phyloP scores from a whole-genome alignment of 2,888 invertebrate species.

The Pristionchus mayeri region DNA sequence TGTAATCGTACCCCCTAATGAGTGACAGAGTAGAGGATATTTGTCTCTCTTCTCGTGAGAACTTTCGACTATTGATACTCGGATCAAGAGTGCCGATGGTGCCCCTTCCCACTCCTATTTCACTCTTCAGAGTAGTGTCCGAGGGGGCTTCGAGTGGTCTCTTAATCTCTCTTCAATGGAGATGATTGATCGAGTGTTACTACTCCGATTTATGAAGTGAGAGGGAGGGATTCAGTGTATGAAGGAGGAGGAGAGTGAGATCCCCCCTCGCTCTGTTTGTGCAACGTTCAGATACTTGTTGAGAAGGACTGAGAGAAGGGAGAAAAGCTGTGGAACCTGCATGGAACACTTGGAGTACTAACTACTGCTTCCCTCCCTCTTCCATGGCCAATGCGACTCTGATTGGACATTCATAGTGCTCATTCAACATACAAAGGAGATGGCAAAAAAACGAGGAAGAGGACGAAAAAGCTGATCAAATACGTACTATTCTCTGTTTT shows the following conservation, averaged over 20 bases:
- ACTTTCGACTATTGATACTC: neutral
- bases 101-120: neutral
- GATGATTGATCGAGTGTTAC: slow-evolving; percentile 41
- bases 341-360: neutral
- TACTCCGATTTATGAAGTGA: slow-evolving; percentile 30
- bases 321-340: neutral
- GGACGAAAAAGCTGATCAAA: slow-evolving; percentile 1
- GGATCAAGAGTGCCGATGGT: neutral
- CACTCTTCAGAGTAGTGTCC: neutral
- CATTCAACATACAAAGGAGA: slow-evolving; percentile 16
- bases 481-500: neutral
- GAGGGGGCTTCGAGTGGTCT: neutral
- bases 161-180: neutral
- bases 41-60: slow-evolving; percentile 8
- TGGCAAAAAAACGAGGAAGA: neutral
- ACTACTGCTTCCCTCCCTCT: neutral
- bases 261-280: neutral
- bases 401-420: neutral
- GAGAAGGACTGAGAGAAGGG: neutral
- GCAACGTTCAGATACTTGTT: slow-evolving; percentile 30
- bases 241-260: neutral
- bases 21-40: slow-evolving; percentile 21
- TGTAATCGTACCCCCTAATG: slow-evolving; percentile 13
- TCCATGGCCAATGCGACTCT: neutral
- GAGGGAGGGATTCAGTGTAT: neutral